Evolutionary conservation across 2,888 invertebrate species (phyloP).

Genomic region (Uloborus plumipes): DNA sequence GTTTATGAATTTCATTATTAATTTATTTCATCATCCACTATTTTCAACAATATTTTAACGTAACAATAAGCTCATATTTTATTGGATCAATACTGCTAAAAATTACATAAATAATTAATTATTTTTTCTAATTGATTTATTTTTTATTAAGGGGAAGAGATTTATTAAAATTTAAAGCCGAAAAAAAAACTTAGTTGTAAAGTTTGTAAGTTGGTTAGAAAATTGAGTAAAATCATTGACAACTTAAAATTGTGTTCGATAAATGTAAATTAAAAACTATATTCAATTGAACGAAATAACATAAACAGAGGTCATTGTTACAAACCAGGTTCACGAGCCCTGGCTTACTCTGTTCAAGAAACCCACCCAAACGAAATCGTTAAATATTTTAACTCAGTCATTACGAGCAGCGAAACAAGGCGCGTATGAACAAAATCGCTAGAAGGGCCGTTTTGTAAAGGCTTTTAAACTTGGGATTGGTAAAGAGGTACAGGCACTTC

Average conservation of each 20-base stretch:
- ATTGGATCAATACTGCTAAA: too few relatives aligned
- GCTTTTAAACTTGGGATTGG: constrained; percentile 30
- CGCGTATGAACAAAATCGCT: constrained; percentile 13
- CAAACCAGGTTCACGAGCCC: background rate
- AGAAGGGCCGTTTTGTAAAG: constrained; percentile 37
- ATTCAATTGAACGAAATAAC: too few relatives aligned
- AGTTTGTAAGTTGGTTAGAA: too few relatives aligned
- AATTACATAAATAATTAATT: too few relatives aligned
- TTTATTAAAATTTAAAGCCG: background rate
- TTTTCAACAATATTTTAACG: too few relatives aligned
- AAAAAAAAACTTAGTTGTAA: background rate
- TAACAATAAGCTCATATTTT: too few relatives aligned
- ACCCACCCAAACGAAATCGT: constrained; percentile 45
- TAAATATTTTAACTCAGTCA: constrained; percentile 44
- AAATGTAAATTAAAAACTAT: background rate
- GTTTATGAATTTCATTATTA: background rate
- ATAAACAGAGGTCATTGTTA: background rate
- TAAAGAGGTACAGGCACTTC: constrained; percentile 25
- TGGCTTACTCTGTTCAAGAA: background rate
- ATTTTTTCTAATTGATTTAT: too few relatives aligned
- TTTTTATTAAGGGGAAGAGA: too few relatives aligned
- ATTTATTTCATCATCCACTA: too few relatives aligned
- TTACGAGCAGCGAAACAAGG: constrained; percentile 29
- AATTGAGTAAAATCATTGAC: background rate
- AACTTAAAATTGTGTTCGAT: background rate